A percentile compares a stretch with the other conserved stretches of the same genome.
phyloP scores from a whole-genome alignment of 2,113 vertebrate genomes.

The Ictidomys tridecemlineatus region DNA sequence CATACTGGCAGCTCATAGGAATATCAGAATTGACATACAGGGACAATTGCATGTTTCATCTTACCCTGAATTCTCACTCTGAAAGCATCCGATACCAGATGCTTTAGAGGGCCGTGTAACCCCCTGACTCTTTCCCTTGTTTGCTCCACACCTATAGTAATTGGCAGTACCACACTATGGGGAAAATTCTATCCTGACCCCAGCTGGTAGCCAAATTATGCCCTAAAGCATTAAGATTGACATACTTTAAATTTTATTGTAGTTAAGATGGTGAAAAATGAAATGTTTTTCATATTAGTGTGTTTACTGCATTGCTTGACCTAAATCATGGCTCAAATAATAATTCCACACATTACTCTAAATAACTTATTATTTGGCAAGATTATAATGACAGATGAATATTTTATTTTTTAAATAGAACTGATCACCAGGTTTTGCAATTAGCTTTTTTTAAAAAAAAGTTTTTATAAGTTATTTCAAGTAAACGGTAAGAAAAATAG shows the following conservation, averaged over 20 bases:
- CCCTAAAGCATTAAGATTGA: slow-evolving; percentile 76
- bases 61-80: slow-evolving; percentile 72
- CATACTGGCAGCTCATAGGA: slow-evolving; percentile 58
- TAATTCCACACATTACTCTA: slow-evolving; percentile 46
- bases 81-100: slow-evolving; percentile 77
- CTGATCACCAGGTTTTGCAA: not conserved
- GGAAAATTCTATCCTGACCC: slow-evolving; percentile 76
- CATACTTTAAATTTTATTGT: slow-evolving; percentile 78
- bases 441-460: slow-evolving; percentile 34
- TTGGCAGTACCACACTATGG: slow-evolving; percentile 69
- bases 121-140: slow-evolving; percentile 73
- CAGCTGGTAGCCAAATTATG: slow-evolving; percentile 80
- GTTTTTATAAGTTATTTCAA: not conserved
- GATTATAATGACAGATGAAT: slow-evolving; percentile 45
- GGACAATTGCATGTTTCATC: slow-evolving; percentile 64
- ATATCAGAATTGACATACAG: slow-evolving; percentile 68
- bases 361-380: slow-evolving; percentile 57
- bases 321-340: slow-evolving; percentile 62
- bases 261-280: slow-evolving; percentile 61
- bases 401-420: slow-evolving; percentile 61
- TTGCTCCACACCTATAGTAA: slow-evolving; percentile 76
- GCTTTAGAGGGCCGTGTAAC: slow-evolving; percentile 75
- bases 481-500: slow-evolving; percentile 27
- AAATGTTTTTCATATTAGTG: slow-evolving; percentile 63
- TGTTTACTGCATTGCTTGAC: slow-evolving; percentile 69